Percentiles rank a stretch among this genome's conserved stretches.
These are phyloP conservation scores for Nylanderia fulva DNA, from an alignment of 1,140 invertebrate species.

Conservation along the genomic window DNA sequence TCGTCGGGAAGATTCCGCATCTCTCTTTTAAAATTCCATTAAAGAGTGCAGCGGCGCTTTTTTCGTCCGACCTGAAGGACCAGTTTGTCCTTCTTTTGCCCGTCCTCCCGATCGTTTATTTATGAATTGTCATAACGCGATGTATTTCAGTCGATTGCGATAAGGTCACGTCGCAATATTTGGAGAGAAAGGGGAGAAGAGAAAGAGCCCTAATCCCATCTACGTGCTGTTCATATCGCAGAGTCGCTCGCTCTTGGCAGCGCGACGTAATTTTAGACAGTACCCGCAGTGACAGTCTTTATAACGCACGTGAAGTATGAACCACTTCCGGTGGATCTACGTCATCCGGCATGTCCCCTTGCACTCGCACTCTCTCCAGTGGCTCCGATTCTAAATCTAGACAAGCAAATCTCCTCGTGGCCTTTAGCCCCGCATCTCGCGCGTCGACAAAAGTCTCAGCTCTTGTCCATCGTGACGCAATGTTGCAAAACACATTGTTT, in stretches of 20 bases:
- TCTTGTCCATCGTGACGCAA: neutral
- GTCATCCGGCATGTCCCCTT: conserved; percentile 73
- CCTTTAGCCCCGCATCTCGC: conserved; percentile 70
- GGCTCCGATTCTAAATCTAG: conserved; percentile 76
- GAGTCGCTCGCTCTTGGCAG: conserved; percentile 61
- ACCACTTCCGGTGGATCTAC: conserved; percentile 76
- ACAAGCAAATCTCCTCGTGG: conserved; percentile 74
- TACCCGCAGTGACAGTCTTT: conserved; percentile 75
- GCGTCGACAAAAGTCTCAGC: conserved; percentile 15
- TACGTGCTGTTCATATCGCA: conserved; percentile 49
- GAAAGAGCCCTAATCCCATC: neutral
- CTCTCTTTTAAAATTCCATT: conserved; percentile 76
- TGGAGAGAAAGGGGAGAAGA: neutral
- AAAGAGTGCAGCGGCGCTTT: conserved; percentile 65
- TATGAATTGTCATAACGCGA: conserved; percentile 2
- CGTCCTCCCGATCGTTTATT: conserved; percentile 30
- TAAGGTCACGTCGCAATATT: conserved; percentile 7
- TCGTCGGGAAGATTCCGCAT: conserved; percentile 55
- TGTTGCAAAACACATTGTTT: neutral
- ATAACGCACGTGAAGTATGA: conserved; percentile 77
- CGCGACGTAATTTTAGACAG: conserved; percentile 75
- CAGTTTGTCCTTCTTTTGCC: neutral
- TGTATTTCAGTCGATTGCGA: neutral
- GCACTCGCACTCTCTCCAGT: conserved; percentile 74
- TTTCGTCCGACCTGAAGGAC: conserved; percentile 29